phyloP scores from a whole-genome alignment of 2,888 invertebrate genomes.

The Lasioglossum oenotherae region DNA sequence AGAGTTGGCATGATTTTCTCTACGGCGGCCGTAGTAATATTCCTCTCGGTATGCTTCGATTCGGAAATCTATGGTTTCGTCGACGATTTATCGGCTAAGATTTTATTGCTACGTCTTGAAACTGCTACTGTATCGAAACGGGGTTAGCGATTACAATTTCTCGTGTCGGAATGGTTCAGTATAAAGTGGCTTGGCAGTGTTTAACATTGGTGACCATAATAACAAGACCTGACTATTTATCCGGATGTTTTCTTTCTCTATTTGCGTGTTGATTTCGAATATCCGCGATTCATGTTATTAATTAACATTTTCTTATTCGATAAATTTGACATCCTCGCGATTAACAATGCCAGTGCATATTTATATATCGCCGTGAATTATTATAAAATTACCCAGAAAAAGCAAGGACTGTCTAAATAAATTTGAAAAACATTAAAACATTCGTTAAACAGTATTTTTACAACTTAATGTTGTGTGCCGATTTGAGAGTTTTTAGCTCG shows the following conservation, averaged over 20 bases:
- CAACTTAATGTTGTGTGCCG: not conserved
- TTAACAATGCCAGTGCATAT: not conserved
- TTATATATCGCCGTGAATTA: not conserved
- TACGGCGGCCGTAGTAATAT: slow-evolving; percentile 44
- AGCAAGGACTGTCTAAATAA: not conserved
- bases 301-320: not conserved
- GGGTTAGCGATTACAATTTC: slow-evolving; percentile 38
- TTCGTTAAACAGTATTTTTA: not conserved
- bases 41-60: slow-evolving; percentile 25
- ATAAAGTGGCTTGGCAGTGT: slow-evolving; percentile 66
- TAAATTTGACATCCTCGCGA: not conserved
- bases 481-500: not conserved
- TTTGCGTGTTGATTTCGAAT: slow-evolving; percentile 23
- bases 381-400: not conserved
- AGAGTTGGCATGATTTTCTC: slow-evolving; percentile 30
- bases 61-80: slow-evolving; percentile 5
- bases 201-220: slow-evolving; percentile 54
- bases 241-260: slow-evolving; percentile 26
- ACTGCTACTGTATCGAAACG: slow-evolving; percentile 45
- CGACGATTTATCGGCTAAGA: slow-evolving; percentile 37
- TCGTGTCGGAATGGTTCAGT: slow-evolving; percentile 33
- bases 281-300: not conserved
- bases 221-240: slow-evolving; percentile 42
- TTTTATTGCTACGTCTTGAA: slow-evolving; percentile 42
- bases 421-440: not conserved